Conservation (phyloP, 92 coral and sea anemone species). For the Pocillopora grandis region DNA sequence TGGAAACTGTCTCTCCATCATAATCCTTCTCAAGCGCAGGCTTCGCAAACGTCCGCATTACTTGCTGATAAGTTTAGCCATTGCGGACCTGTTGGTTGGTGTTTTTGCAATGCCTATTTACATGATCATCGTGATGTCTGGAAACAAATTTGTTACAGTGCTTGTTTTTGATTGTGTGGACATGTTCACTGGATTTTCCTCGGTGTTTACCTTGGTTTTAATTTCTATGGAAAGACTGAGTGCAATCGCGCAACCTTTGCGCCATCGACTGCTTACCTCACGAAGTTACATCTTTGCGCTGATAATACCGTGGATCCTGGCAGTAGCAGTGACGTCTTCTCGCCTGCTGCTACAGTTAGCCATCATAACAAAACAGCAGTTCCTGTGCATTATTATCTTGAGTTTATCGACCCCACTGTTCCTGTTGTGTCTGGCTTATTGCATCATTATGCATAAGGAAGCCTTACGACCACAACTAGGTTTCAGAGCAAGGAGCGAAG, state of each 20-base stretch:
- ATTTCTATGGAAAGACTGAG: slow-evolving; percentile 62
- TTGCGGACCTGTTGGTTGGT: slow-evolving; percentile 69
- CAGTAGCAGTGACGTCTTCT: slow-evolving; percentile 13
- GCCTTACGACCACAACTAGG: background rate
- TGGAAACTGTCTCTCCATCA: slow-evolving; percentile 55
- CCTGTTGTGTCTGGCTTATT: slow-evolving; percentile 5
- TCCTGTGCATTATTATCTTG: background rate
- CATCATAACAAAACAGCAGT: slow-evolving; percentile 7
- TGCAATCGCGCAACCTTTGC: slow-evolving; percentile 60
- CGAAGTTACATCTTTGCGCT: slow-evolving; percentile 35
- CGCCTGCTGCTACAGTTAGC: slow-evolving; percentile 18
- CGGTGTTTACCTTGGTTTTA: slow-evolving; percentile 52
- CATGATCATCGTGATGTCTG: slow-evolving; percentile 24
- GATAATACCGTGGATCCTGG: slow-evolving; percentile 54
- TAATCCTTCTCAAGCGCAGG: slow-evolving; percentile 48
- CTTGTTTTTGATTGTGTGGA: slow-evolving; percentile 45
- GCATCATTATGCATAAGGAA: slow-evolving; percentile 16
- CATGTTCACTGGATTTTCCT: slow-evolving; percentile 66
- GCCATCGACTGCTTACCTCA: slow-evolving; percentile 40
- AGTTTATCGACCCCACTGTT: slow-evolving; percentile 29
- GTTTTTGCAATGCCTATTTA: slow-evolving; percentile 55
- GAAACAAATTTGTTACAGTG: background rate
- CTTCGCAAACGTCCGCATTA: slow-evolving; percentile 67
- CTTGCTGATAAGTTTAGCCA: slow-evolving; percentile 60
- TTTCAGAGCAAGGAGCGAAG: slow-evolving; percentile 11